Base-by-base conservation (phyloP, 37 sponge, comb jelly and placozoan species). In the Spongia lamella region DNA sequence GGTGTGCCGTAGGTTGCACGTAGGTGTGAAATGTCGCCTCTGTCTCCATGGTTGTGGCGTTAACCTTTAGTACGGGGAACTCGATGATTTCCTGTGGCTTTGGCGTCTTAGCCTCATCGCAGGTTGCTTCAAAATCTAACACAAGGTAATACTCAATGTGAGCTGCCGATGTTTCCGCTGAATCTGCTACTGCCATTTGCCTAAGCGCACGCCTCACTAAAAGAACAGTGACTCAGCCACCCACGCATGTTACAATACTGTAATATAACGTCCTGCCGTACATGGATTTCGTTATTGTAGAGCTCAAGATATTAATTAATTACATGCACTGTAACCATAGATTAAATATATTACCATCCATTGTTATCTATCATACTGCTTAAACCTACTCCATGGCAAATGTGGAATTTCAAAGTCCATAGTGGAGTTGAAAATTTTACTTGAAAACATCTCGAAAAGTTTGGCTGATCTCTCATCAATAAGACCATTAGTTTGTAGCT, bases 81-180 rank as follows among this genome's bases (percentile, higher is more conserved):
- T 92, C 93, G 26, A 92, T 92, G 30, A 91, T 82, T 57, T 91
- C 92, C 70, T 85, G 87, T 19, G 84, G 78, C 53, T 76, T 66
- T 16, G 68, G 61, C 0, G 43, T 57, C 1, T 61, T 68, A 26
- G 71, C 22, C 15, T 84, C 67, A 66, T 92, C 82, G 58, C 76
- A 77, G 37, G 85, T 82, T 0, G 83, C 93, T 58, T 92, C 93
- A 81, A 92, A 92, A 65, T 92, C 93, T 32, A 92, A 50, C 14
- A 92, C 82, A 14, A 88, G 71, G 63, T 79, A 92, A 63, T 84
- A 89, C 53, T 78, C 79, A 33, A 83, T 43, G 7, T 43, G 5
- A 13, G 5, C 47, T 43, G 9, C 47, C 5, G 47, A 43, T 9
- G 5, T 5, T 43, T 43, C 47, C 47, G 47, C 47, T 9, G 9